phyloP scores from a whole-genome alignment of 1,140 invertebrate genomes.

The Drosophila burlai region DNA sequence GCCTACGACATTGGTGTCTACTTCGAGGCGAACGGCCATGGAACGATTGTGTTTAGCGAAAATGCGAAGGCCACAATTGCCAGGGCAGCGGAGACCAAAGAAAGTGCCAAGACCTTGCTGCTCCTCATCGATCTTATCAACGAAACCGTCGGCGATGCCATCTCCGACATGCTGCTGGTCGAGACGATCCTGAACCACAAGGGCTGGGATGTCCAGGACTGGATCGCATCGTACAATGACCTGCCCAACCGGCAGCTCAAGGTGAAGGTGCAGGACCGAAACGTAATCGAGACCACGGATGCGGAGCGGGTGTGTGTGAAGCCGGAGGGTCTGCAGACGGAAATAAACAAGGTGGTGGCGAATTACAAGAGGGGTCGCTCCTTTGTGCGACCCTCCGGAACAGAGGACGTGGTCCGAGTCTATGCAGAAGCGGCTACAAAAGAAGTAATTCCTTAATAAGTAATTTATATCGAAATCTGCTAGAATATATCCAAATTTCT shows the following conservation, averaged over 20 bases:
- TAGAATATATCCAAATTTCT: slow-evolving; percentile 4
- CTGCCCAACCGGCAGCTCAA: slow-evolving; percentile 96
- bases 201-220: slow-evolving; percentile 92
- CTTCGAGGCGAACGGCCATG: slow-evolving; percentile 99
- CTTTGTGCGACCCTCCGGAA: slow-evolving; percentile 98
- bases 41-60: slow-evolving; percentile 94
- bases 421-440: slow-evolving; percentile 97
- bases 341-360: slow-evolving; percentile 91
- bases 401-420: slow-evolving; percentile 97
- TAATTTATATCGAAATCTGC: too few relatives aligned
- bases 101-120: slow-evolving; percentile 87
- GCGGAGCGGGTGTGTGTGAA: slow-evolving; percentile 92
- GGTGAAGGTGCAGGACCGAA: slow-evolving; percentile 94
- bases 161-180: slow-evolving; percentile 97
- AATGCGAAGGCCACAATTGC: slow-evolving; percentile 86
- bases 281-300: slow-evolving; percentile 93
- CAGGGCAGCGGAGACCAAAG: slow-evolving; percentile 73
- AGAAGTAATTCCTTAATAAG: slow-evolving; percentile 77
- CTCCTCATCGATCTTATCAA: slow-evolving; percentile 95
- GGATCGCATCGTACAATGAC: slow-evolving; percentile 91
- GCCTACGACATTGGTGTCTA: slow-evolving; percentile 98
- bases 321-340: slow-evolving; percentile 93
- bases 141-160: slow-evolving; percentile 98
- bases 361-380: slow-evolving; percentile 91
- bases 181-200: slow-evolving; percentile 94